Evolutionary conservation across 2,888 invertebrate species (phyloP).

Genomic region (Cheiracanthium punctorium): DNA sequence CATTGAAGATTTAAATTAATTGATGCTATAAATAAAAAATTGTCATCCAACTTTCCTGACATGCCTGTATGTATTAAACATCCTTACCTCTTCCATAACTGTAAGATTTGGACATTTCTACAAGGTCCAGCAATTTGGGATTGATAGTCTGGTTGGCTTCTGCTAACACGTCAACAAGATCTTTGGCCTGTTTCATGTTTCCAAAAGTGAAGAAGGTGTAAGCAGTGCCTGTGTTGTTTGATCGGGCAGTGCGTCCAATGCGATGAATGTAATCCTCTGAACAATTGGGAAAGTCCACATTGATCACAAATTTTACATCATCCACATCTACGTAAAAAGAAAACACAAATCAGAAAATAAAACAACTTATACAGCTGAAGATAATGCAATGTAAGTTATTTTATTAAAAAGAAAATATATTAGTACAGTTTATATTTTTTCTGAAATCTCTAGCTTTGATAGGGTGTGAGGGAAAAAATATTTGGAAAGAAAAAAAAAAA

Average conservation of each 20-base stretch:
- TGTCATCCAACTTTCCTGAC: too few species aligned
- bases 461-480: too few species aligned
- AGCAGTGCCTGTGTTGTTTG: slow-evolving; percentile 94
- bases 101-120: slow-evolving; percentile 65
- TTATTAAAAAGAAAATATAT: too few species aligned
- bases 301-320: slow-evolving; percentile 97
- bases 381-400: too few species aligned
- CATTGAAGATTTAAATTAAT: too few species aligned
- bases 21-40: too few species aligned
- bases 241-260: slow-evolving; percentile 94
- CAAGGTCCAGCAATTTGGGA: slow-evolving; percentile 71
- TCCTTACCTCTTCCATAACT: slow-evolving; percentile 58
- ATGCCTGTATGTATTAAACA: too few species aligned
- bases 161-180: slow-evolving; percentile 90
- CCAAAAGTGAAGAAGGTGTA: slow-evolving; percentile 96
- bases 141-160: slow-evolving; percentile 85
- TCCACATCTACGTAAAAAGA: slow-evolving; percentile 82
- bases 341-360: background rate
- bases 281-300: slow-evolving; percentile 97
- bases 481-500: too few species aligned
- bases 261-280: slow-evolving; percentile 99
- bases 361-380: background rate
- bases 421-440: too few species aligned
- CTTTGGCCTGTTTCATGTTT: slow-evolving; percentile 93
- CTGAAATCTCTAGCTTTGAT: too few species aligned